These are phyloP conservation scores for Papilio glaucus DNA, from an alignment of 1,140 invertebrate species.

Conservation along the genomic window DNA sequence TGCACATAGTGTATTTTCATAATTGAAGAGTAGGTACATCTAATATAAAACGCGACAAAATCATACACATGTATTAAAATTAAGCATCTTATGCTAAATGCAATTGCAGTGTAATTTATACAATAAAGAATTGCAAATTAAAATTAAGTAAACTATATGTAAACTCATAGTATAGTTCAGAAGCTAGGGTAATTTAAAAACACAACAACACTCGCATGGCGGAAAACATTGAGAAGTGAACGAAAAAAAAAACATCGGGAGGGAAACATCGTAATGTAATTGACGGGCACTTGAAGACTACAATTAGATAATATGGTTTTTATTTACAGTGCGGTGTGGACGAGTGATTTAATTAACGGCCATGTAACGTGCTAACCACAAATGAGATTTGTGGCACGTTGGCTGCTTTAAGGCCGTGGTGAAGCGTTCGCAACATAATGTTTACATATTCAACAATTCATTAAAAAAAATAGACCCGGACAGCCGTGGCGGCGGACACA, in stretches of 20 bases:
- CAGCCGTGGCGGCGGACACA: no score
- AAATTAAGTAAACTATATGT: neutral
- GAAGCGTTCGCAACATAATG: neutral
- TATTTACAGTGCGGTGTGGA: neutral
- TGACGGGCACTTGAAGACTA: neutral
- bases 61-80: neutral
- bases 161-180: no score
- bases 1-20: no score
- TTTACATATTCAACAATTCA: neutral
- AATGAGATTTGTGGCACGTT: neutral
- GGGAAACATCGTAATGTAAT: neutral
- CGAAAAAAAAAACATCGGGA: neutral
- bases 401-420: neutral
- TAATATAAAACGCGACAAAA: slow-evolving; percentile 7
- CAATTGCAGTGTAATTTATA: neutral
- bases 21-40: no score
- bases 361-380: neutral
- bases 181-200: neutral
- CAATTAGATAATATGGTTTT: neutral
- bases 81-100: neutral
- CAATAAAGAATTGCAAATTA: neutral
- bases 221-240: neutral
- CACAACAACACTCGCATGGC: neutral
- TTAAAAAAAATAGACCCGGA: no score
- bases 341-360: neutral